Conservation (phyloP, 2,888 invertebrate species). For the Meloe dianella region DNA sequence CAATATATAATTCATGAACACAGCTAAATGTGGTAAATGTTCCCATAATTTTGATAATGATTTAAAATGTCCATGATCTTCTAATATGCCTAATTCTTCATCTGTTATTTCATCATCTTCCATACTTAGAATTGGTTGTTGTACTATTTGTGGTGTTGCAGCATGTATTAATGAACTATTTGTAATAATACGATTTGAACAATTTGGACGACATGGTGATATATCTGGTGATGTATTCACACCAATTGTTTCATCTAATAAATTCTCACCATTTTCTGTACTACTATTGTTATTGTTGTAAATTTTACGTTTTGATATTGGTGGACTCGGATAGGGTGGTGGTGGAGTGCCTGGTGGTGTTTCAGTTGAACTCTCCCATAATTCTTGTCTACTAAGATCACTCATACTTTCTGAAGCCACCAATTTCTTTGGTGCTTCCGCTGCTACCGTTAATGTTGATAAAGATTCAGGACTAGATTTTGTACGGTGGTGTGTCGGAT, state of each 20-base stretch:
- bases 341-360: conserved; percentile 74
- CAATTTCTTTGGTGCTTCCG: conserved; percentile 60
- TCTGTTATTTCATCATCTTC: conserved; percentile 94
- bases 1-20: conserved; percentile 90
- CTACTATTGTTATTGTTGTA: conserved; percentile 32
- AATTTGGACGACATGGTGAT: conserved; percentile 49
- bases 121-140: conserved; percentile 90
- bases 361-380: conserved; percentile 56
- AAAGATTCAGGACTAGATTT: conserved; percentile 71
- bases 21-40: conserved; percentile 89
- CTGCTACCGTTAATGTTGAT: conserved; percentile 48
- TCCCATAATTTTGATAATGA: conserved; percentile 81
- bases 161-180: conserved; percentile 58
- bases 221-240: conserved; percentile 54
- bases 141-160: conserved; percentile 60
- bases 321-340: conserved; percentile 74
- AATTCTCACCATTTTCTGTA: conserved; percentile 36
- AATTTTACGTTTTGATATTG: conserved; percentile 44
- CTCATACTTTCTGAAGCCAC: conserved; percentile 68
- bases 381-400: conserved; percentile 61
- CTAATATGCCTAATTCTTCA: conserved; percentile 78
- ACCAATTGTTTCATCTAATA: conserved; percentile 46
- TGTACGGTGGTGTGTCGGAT: conserved; percentile 67
- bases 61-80: conserved; percentile 90
- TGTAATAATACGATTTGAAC: conserved; percentile 42